Percentiles rank a stretch among this genome's conserved stretches.
These are phyloP conservation scores for Ecdyonurus torrentis DNA, from an alignment of 2,888 invertebrate genomes.

Conservation along the genomic window DNA sequence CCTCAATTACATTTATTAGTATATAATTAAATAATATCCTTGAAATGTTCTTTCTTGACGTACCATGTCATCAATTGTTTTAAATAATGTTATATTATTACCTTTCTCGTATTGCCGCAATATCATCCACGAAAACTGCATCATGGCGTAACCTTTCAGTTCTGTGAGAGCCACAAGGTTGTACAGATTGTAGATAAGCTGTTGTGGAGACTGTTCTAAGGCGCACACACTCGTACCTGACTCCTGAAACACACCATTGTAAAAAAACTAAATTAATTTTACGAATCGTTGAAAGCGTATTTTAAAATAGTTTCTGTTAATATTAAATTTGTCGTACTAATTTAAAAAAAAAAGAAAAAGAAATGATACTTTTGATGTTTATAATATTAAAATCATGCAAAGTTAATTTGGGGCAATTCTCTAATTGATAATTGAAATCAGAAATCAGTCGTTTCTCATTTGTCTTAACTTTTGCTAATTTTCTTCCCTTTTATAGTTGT, in stretches of 20 bases:
- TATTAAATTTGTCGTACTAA: not conserved
- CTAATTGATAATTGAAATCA: not conserved
- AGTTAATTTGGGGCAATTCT: not conserved
- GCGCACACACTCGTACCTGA: conserved; percentile 48
- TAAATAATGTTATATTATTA: too few species aligned
- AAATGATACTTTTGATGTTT: not conserved
- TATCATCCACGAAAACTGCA: conserved; percentile 80
- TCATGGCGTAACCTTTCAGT: conserved; percentile 74
- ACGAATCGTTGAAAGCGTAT: too few species aligned
- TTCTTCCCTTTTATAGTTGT: too few species aligned
- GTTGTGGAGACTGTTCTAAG: conserved; percentile 61
- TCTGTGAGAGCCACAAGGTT: conserved; percentile 64
- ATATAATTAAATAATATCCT: too few species aligned
- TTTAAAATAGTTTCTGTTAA: not conserved
- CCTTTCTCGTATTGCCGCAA: conserved; percentile 59
- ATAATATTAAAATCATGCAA: not conserved
- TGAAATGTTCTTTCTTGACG: too few species aligned
- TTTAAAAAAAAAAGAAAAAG: not conserved
- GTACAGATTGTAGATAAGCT: conserved; percentile 65
- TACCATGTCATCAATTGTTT: too few species aligned
- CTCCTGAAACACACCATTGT: conserved; percentile 35
- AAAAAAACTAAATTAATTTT: too few species aligned
- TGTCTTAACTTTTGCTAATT: too few species aligned
- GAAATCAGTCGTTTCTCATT: not conserved
- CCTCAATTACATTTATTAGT: too few species aligned